Conservation (phyloP, 2,888 invertebrate genomes). For the Epinotia ramella region DNA sequence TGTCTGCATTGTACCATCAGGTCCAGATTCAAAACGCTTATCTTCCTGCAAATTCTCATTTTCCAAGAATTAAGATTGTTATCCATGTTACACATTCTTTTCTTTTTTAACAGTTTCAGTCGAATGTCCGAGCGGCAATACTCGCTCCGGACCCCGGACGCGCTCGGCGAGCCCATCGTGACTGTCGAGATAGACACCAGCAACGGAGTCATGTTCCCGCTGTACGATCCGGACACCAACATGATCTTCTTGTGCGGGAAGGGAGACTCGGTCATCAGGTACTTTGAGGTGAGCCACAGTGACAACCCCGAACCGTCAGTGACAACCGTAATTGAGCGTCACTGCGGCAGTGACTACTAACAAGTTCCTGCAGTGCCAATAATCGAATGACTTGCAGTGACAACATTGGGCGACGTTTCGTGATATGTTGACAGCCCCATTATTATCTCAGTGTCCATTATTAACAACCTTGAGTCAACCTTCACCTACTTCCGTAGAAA, state of each 20-base stretch:
- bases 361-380: too few relatives aligned
- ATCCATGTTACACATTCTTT: neutral
- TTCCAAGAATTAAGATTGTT: too few relatives aligned
- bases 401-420: too few relatives aligned
- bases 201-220: slow-evolving; percentile 98
- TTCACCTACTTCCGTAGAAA: neutral
- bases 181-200: slow-evolving; percentile 97
- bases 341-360: too few relatives aligned
- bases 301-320: neutral
- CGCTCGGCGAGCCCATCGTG: slow-evolving; percentile 93
- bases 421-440: too few relatives aligned
- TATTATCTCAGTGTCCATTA: too few relatives aligned
- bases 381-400: neutral
- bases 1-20: too few relatives aligned
- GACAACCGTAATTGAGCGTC: neutral
- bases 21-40: too few relatives aligned
- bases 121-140: slow-evolving; percentile 99
- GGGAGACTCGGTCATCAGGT: slow-evolving; percentile 98
- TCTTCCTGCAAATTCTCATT: too few relatives aligned
- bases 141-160: slow-evolving; percentile 96
- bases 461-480: neutral
- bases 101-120: slow-evolving; percentile 89
- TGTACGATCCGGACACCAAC: slow-evolving; percentile 98
- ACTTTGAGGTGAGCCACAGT: slow-evolving; percentile 89
- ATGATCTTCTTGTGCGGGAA: slow-evolving; percentile 98